Evolutionary conservation across 2,113 vertebrate species (phyloP).

Genomic region (Zosterops borbonicus): DNA sequence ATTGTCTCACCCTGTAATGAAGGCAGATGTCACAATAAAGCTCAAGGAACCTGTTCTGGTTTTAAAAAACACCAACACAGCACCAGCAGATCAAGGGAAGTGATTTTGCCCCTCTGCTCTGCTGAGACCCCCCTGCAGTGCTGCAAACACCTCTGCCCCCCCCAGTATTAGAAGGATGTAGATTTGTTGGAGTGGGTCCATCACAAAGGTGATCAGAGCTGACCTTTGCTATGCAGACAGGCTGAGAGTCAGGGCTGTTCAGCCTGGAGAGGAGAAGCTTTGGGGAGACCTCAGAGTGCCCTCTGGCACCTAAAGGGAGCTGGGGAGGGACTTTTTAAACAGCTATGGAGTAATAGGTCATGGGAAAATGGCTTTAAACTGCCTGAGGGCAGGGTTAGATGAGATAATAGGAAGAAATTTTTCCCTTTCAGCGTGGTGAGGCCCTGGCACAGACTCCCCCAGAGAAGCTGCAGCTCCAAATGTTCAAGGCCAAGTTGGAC

Average conservation of each 20-base stretch:
- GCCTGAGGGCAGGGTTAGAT: not conserved
- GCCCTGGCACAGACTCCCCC: not conserved
- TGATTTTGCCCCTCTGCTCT: not conserved
- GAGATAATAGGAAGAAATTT: not conserved
- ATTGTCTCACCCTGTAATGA: not conserved
- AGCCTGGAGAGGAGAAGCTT: not conserved
- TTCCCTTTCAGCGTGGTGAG: not conserved
- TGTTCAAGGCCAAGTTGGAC: not conserved
- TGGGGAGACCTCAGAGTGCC: not conserved
- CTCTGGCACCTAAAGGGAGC: not conserved
- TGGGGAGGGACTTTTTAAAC: not conserved
- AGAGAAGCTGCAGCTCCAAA: not conserved
- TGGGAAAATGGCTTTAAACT: not conserved
- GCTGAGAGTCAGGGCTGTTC: not conserved
- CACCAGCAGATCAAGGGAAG: not conserved
- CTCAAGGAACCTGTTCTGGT: not conserved
- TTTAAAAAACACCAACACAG: not conserved
- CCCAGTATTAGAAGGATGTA: rapidly evolving
- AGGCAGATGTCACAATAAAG: not conserved
- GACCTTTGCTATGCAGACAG: not conserved
- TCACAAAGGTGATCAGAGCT: not conserved
- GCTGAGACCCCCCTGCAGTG: not conserved
- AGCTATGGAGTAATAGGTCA: not conserved
- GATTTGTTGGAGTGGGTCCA: not conserved
- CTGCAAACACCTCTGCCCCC: not conserved